Evolutionary conservation across 2,113 vertebrate genomes (phyloP).

Genomic region (Gambusia affinis): DNA sequence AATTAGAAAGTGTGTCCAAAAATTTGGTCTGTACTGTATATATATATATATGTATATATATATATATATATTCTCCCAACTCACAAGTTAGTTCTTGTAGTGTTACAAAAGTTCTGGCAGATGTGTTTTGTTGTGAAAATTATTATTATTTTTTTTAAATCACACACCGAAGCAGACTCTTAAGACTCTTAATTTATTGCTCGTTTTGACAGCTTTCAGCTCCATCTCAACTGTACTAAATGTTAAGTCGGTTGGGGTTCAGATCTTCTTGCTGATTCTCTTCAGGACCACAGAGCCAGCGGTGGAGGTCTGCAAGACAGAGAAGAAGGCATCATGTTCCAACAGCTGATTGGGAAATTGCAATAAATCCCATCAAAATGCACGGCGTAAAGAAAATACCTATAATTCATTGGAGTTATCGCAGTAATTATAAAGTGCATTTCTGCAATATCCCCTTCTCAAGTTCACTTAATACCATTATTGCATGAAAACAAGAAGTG

Average conservation of each 20-base stretch:
- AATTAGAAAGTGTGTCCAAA: no score
- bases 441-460: background rate
- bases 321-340: background rate
- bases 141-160: background rate
- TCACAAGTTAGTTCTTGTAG: background rate
- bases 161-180: background rate
- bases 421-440: background rate
- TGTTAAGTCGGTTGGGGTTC: constrained; percentile 34
- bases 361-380: background rate
- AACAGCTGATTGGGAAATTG: background rate
- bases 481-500: background rate
- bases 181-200: constrained; percentile 51
- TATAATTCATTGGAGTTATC: background rate
- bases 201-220: constrained; percentile 2
- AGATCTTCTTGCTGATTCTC: constrained; percentile 75
- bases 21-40: no score
- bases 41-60: no score
- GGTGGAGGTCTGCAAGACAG: constrained; percentile 58
- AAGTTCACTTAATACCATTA: background rate
- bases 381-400: no score
- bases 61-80: background rate
- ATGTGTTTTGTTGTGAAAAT: background rate
- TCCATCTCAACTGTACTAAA: constrained; percentile 26
- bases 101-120: no score
- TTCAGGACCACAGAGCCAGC: constrained; percentile 58